These are phyloP conservation scores for Lacerta viridis DNA, from an alignment of 2,797 vertebrate species.

Conservation along the genomic window DNA sequence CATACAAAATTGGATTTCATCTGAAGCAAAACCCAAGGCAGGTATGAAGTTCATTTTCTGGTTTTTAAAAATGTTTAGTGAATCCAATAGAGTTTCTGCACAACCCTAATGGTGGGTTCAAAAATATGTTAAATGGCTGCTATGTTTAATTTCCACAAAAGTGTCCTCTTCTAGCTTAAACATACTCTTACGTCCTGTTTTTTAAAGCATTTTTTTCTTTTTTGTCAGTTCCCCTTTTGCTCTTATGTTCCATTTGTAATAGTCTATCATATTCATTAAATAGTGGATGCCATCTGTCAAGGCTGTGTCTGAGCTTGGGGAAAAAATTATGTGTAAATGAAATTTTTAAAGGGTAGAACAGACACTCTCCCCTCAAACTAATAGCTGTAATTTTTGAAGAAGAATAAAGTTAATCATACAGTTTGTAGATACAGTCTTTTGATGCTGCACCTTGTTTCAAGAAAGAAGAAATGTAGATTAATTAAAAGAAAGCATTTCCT, in stretches of 20 bases:
- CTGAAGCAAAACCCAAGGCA: neutral
- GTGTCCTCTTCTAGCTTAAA: slow-evolving; percentile 1
- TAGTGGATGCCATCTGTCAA: slow-evolving; percentile 66
- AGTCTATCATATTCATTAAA: slow-evolving; percentile 59
- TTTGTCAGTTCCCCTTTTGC: slow-evolving; percentile 34
- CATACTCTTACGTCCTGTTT: slow-evolving; percentile 37
- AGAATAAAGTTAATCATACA: slow-evolving; percentile 3
- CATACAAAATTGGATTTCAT: neutral
- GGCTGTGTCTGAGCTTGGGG: slow-evolving; percentile 53
- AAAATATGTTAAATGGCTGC: neutral
- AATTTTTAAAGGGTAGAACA: slow-evolving; percentile 49
- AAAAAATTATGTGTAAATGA: slow-evolving; percentile 63
- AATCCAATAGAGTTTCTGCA: neutral
- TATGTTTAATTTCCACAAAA: neutral
- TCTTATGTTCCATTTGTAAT: slow-evolving; percentile 60
- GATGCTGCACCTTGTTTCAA: slow-evolving; percentile 58
- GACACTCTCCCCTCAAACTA: slow-evolving; percentile 51
- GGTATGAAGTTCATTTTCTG: neutral
- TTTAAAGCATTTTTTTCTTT: slow-evolving; percentile 50
- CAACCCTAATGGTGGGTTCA: neutral
- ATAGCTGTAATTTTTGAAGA: slow-evolving; percentile 49
- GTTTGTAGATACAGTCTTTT: slow-evolving; percentile 48
- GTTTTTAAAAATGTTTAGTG: neutral
- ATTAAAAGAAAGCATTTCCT: slow-evolving; percentile 64
- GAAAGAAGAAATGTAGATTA: slow-evolving; percentile 50